Evolutionary conservation across 2,113 vertebrate genomes (phyloP).

Genomic region (Bolborhynchus lineola): DNA sequence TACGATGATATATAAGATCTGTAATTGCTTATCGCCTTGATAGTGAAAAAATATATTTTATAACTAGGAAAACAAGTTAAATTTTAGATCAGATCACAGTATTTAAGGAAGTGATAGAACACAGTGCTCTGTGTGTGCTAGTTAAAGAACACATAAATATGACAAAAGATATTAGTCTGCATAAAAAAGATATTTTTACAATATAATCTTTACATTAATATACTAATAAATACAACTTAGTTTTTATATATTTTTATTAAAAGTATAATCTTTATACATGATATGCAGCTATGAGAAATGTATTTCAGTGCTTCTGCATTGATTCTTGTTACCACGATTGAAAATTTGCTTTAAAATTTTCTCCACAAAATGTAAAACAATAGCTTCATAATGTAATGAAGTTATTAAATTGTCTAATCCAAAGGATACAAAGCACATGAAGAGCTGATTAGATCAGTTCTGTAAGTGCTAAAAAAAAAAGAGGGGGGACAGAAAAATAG

Average conservation of each 20-base stretch:
- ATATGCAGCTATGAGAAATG: background rate
- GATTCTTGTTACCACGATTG: background rate
- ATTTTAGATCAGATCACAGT: background rate
- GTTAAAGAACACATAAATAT: background rate
- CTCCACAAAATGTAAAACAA: background rate
- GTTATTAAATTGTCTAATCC: background rate
- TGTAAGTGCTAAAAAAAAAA: background rate
- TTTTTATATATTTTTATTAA: background rate
- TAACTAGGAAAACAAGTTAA: background rate
- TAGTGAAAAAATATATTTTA: background rate
- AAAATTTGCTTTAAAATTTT: background rate
- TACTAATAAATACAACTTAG: accelerated
- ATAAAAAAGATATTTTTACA: background rate
- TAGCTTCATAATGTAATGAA: background rate
- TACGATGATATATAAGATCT: background rate
- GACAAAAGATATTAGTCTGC: background rate
- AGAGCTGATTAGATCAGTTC: background rate
- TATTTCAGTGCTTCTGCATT: background rate
- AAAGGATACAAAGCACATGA: background rate
- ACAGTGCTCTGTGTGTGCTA: background rate
- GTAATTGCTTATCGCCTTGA: background rate
- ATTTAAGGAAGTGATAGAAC: background rate
- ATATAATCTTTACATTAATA: background rate
- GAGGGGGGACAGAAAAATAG: background rate
- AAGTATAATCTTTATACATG: background rate